Evolutionary conservation across 2,113 vertebrate genomes (phyloP), one percentile per base, ranked within the genome.

Genomic region (Hypomesus transpacificus): DNA sequence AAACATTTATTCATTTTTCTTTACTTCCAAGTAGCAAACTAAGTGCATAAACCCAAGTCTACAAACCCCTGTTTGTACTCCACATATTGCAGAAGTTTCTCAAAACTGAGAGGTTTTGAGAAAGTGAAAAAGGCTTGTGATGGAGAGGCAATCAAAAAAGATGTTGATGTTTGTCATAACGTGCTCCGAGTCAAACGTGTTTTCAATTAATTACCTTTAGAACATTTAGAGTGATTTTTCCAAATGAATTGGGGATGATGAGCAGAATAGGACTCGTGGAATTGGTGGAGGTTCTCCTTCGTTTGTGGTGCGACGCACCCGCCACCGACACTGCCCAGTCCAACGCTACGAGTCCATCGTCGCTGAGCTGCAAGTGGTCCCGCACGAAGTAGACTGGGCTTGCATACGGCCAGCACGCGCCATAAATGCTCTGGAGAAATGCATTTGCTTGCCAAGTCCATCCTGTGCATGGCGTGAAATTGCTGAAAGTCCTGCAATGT

Each of bases 191-290:
- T 11, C 0, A 46, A 46, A 46, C n/a, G 17, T 3, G n/a, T 22
- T 11, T 16, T 65, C 21, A 65, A 21, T 65, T 9, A 5, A 7
- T 86, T 91, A 93, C 93, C 93, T 93, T 90, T 6, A 90, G 57
- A 54, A 91, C 87, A 79, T 91, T 94, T 65, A 90, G 85, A 14
- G 93, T 94, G 74, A 94, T 92, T 84, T 89, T 94, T 52, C 93
- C 93, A 73, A 93, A 93, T 50, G 92, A 93, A 85, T 93, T 94
- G 14, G 93, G 93, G 34, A 94, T 87, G 81, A 94, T 89, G 70
- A 94, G 87, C 6, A 94, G 87, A 22, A 94, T 74, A 1, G 92
- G 92, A 46, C 88, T 89, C 54, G 86, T 87, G 57, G 92, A 92
- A 79, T 92, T 91, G 52, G 92, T 92, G 52, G 91, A 92, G 0